A percentile compares a stretch with the other conserved stretches of the same genome.
These are phyloP conservation scores for Pipa parva DNA, from an alignment of 2,113 vertebrate species.

Conservation along the genomic window DNA sequence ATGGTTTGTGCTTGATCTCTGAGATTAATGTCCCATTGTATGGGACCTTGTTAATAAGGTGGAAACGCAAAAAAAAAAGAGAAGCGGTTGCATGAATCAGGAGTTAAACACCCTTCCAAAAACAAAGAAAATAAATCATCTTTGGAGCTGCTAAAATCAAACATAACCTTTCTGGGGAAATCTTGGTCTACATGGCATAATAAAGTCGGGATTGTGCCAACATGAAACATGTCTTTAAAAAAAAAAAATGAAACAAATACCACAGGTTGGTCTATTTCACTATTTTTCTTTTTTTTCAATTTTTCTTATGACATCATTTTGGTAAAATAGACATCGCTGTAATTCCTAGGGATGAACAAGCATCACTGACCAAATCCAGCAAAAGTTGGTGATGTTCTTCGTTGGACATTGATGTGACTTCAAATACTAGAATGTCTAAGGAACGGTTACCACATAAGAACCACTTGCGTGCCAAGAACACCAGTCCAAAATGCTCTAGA, in stretches of 20 bases:
- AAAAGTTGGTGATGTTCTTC: neutral
- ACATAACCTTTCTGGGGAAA: no score
- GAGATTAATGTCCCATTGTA: no score
- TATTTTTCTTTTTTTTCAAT: neutral
- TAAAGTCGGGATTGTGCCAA: no score
- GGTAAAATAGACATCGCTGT: neutral
- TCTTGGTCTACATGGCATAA: no score
- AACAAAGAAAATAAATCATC: no score
- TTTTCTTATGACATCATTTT: neutral
- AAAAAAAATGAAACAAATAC: neutral
- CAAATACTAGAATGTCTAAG: neutral
- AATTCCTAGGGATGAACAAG: neutral
- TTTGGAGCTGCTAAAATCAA: no score
- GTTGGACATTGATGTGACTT: neutral
- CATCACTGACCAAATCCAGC: neutral
- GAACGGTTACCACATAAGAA: conserved; percentile 8
- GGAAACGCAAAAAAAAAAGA: no score
- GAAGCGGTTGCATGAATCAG: no score
- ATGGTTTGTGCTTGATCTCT: no score
- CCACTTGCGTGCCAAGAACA: neutral
- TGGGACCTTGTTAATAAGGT: no score
- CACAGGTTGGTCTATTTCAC: conserved; percentile 15
- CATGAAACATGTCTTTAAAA: neutral
- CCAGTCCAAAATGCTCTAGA: neutral
- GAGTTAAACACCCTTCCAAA: no score